These are phyloP conservation scores for Steinernema scapterisci DNA, from an alignment of 2,888 invertebrate species.

Conservation along the genomic window DNA sequence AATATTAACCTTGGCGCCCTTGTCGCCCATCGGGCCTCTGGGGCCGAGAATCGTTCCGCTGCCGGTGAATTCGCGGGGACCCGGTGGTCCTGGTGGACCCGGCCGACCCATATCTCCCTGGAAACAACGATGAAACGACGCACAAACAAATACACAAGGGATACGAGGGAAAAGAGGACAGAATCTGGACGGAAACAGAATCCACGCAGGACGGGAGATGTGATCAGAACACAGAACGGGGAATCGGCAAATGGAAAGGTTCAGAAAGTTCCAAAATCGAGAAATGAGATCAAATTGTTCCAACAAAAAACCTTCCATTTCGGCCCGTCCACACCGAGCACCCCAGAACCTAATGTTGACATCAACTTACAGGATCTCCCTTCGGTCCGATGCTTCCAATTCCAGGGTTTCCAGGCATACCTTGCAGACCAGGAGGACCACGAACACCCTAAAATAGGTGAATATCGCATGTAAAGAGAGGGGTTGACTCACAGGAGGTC, in stretches of 20 bases:
- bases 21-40: constrained; percentile 58
- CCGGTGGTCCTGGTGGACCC: constrained; percentile 69
- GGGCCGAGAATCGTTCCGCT: constrained; percentile 63
- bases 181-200: background rate
- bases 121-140: constrained; percentile 36
- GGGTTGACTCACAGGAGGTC: constrained; percentile 55
- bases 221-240: background rate
- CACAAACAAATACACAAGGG: background rate
- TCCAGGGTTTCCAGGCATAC: constrained; percentile 66
- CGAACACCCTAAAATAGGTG: constrained; percentile 60
- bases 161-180: background rate
- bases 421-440: constrained; percentile 68
- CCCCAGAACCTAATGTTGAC: background rate
- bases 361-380: constrained; percentile 66
- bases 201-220: background rate
- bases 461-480: background rate
- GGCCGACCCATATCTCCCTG: constrained; percentile 67
- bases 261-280: too few species aligned
- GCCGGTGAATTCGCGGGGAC: constrained; percentile 63
- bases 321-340: background rate
- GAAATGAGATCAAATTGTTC: too few species aligned
- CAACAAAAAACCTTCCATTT: too few species aligned
- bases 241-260: too few species aligned
- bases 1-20: constrained; percentile 61
- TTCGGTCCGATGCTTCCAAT: constrained; percentile 68